A percentile compares a stretch with the other conserved stretches of the same genome.
Evolutionary conservation across 2,888 invertebrate genomes (phyloP).

Genomic region (Agapetus fuscipes): DNA sequence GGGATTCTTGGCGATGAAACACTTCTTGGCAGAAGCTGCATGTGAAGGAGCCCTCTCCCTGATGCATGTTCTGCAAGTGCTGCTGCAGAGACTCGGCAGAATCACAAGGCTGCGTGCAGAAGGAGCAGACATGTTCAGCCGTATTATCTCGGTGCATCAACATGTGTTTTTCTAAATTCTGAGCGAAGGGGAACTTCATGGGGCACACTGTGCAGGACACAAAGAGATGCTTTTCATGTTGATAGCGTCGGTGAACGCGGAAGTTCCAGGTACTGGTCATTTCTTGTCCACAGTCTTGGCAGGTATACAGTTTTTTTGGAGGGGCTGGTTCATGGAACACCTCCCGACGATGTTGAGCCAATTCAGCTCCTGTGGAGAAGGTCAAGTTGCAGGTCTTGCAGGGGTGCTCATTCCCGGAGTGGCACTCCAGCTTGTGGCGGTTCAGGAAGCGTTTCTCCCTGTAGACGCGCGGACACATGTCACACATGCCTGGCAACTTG

Average conservation of each 20-base stretch:
- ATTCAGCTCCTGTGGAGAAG: conserved; percentile 5
- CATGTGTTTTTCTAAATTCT: no score
- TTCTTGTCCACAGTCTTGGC: no score
- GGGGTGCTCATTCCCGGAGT: neutral
- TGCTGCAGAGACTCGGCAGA: conserved; percentile 6
- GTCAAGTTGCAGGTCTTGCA: conserved; percentile 8
- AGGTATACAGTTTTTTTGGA: no score
- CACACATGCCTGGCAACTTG: conserved; percentile 10
- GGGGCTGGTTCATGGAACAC: no score
- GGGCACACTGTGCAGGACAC: no score
- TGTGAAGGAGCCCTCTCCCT: conserved; percentile 8
- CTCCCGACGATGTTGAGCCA: conserved; percentile 3
- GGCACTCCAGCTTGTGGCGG: conserved; percentile 9
- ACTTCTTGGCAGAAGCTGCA: conserved; percentile 8
- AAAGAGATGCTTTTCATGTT: no score
- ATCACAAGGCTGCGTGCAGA: conserved; percentile 5
- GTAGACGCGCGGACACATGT: conserved; percentile 9
- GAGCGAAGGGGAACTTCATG: no score
- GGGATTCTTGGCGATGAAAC: conserved; percentile 7
- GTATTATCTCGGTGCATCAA: no score
- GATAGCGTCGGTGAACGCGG: no score
- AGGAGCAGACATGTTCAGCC: no score
- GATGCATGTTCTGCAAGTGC: conserved; percentile 9
- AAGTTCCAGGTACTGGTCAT: no score
- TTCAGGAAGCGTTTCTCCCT: conserved; percentile 9